phyloP scores from a whole-genome alignment of 2,797 vertebrate genomes.

The Schizothorax lantsangensis region DNA sequence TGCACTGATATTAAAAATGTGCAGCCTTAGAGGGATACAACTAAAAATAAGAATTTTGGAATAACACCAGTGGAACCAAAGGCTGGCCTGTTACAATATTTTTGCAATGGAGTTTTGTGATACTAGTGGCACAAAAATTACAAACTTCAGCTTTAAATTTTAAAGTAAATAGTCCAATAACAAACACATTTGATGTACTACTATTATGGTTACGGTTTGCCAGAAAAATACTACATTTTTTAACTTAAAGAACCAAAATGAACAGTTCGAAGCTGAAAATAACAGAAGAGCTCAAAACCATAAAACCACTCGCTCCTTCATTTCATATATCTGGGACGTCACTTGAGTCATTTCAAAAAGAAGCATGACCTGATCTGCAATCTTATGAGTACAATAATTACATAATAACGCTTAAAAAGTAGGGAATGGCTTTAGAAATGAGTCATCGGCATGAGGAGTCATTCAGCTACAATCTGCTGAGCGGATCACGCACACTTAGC shows the following conservation, averaged over 20 bases:
- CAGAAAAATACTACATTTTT: neutral
- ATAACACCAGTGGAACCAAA: neutral
- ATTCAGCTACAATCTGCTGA: slow-evolving; percentile 20
- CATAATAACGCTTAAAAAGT: slow-evolving; percentile 2
- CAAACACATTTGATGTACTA: slow-evolving; percentile 14
- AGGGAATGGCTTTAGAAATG: slow-evolving; percentile 44
- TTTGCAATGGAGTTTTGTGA: neutral
- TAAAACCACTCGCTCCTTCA: neutral
- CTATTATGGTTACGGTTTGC: slow-evolving; percentile 1
- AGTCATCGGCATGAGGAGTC: slow-evolving; percentile 34
- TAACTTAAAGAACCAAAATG: slow-evolving; percentile 8
- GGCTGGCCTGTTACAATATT: neutral
- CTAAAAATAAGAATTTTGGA: neutral
- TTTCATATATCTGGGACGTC: neutral
- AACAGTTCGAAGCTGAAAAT: neutral
- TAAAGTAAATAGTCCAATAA: slow-evolving; percentile 20
- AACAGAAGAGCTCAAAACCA: slow-evolving; percentile 8
- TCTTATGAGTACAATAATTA: neutral
- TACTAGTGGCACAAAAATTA: neutral
- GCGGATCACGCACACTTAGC: slow-evolving; percentile 3
- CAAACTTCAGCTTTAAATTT: neutral
- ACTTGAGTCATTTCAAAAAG: neutral
- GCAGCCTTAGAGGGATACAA: neutral
- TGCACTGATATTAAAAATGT: slow-evolving; percentile 33
- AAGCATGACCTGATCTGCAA: neutral